Evolutionary conservation across 2,888 invertebrate species (phyloP), one percentile per base, ranked within the genome.

Genomic region (Agriopis marginaria): DNA sequence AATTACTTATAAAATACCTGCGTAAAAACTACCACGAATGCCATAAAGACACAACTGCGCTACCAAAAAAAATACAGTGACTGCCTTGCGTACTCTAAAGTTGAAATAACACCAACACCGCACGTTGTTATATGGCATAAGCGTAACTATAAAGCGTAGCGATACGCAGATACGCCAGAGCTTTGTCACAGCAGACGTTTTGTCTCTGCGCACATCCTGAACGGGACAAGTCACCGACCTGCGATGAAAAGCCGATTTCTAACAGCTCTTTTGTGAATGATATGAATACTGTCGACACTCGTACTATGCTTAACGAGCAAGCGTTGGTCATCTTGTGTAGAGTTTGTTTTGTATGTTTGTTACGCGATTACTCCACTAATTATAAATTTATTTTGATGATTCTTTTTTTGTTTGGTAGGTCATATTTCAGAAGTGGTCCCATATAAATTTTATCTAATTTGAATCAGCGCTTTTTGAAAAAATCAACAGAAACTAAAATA

Each of bases 181-280:
- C 82, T 87, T 90, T 90, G 89, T 90, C 80, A 70, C 63, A 72
- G 73, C 83, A 78, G 77, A 80, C 83, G 86, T 90, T 88, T 92
- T 92, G 91, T 92, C 87, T 90, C 85, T 91, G 91, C 85, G 85
- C 90, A 90, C 86, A 91, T 92, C 92, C 92, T 92, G 92, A 90
- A 91, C 91, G 83, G 76, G 62, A 77, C 77, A 85, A 82, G 89
- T 79, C 85, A 83, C 81, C 82, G 89, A 90, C 86, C 91, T 85
- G 81, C 79, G 78, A 82, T 90, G 89, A 90, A 91, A 91, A 89
- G 90, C 85, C 77, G 83, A 88, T 84, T 83, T 82, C 84, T 83
- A 85, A 82, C 85, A 82, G 77, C 81, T 79, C 81, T 80, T 83
- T 85, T 83, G 81, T 85, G 79, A 79, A 78, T 79, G 80, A 86